phyloP scores from a whole-genome alignment of 2,888 invertebrate genomes.

The Aporophyla nigra region DNA sequence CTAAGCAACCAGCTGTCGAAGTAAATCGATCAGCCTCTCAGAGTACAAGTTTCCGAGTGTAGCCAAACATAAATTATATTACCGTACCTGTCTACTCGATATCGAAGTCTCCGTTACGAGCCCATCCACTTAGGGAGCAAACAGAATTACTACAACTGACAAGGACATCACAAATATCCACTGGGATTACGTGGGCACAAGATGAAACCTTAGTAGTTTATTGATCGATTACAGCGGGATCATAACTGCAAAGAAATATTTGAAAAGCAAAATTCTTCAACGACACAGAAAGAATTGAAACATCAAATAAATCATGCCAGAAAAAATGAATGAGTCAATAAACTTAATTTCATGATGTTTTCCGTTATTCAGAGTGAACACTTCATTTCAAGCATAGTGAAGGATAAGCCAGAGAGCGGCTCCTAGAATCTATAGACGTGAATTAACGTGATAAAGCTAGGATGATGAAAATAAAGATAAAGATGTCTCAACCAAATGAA shows the following conservation, averaged over 20 bases:
- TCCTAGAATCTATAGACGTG: not conserved
- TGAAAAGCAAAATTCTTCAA: not conserved
- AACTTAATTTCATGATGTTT: not conserved
- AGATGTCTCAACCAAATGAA: conserved; percentile 13
- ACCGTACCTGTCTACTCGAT: conserved; percentile 67
- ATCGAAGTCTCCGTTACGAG: conserved; percentile 64
- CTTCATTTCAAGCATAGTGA: not conserved
- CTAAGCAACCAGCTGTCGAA: conserved; percentile 60
- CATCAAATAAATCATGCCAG: not conserved
- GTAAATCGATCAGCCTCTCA: conserved; percentile 69
- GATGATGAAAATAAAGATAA: not conserved
- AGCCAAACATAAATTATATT: conserved; percentile 74
- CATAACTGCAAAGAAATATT: conserved; percentile 2
- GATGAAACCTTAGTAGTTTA: conserved; percentile 17
- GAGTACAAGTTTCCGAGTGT: conserved; percentile 63
- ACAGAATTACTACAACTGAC: conserved; percentile 68
- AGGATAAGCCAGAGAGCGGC: not conserved
- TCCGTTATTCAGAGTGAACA: not conserved
- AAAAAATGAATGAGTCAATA: not conserved
- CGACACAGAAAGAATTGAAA: not conserved
- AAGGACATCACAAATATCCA: conserved; percentile 61
- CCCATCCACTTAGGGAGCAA: conserved; percentile 62
- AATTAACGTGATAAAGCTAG: not conserved
- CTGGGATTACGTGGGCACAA: conserved; percentile 33
- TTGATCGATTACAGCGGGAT: not conserved